Evolutionary conservation across 2,113 vertebrate genomes (phyloP), one percentile per base, ranked within the genome.

Genomic region (Larimichthys crocea): DNA sequence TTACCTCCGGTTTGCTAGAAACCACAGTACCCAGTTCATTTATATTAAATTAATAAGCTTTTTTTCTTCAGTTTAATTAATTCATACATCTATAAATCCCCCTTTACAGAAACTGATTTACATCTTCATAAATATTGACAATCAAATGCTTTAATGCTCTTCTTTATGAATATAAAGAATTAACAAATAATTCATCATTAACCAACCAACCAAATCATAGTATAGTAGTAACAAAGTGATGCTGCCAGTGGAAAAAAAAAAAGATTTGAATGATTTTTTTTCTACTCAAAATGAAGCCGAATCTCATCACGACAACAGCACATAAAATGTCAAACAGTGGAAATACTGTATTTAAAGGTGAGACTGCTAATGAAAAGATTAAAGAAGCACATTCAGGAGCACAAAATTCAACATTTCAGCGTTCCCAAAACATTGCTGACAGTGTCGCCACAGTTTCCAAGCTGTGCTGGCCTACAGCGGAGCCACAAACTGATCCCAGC

Each of bases 401-500:
- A n/a, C 40, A 59, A 57, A 52, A 46, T 12, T 44, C 46, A 61
- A 59, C 60, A 52, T 65, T 65, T 69, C 65, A 56, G 65, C 10
- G 5, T 59, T 83, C 55, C 61, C 64, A 44, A 55, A 67, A 74
- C 72, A 62, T n/a, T 76, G 81, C 84, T 88, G 86, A 87, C 84
- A 53, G 74, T 79, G 77, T 70, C 61, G 61, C 76, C 74, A 83
- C 62, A 35, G 62, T 70, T 57, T 86, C 77, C 76, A 77, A 69
- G 72, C 63, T 42, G 60, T 17, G 50, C 53, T 84, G 84, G 85
- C 63, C 82, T 78, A 14, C 76, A 85, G 78, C 69, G 12, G 11
- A 80, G 61, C 24, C 81, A 35, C 84, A 84, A 74, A 87, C 61
- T 74, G 83, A 79, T 84, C 83, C 82, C 76, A 85, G 89, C 82